These are phyloP conservation scores for Drosophila obscura DNA, from an alignment of 1,140 invertebrate genomes.

Conservation along the genomic window DNA sequence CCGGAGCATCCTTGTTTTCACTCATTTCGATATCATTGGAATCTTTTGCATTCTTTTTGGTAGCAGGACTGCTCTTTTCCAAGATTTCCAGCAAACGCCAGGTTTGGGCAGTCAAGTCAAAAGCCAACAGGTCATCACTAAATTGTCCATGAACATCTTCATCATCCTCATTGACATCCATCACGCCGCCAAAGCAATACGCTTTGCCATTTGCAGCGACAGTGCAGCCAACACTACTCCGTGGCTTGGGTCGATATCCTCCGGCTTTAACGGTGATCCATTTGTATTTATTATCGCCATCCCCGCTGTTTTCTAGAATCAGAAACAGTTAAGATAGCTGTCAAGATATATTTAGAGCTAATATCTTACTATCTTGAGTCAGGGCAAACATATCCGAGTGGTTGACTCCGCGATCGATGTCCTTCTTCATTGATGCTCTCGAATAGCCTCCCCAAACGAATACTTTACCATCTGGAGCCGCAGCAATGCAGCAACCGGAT, in stretches of 20 bases:
- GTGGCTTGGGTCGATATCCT: conserved; percentile 87
- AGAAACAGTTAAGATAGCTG: background rate
- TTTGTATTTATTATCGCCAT: conserved; percentile 87
- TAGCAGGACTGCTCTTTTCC: conserved; percentile 74
- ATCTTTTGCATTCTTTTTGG: conserved; percentile 83
- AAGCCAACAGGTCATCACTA: conserved; percentile 91
- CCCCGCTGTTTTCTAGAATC: conserved; percentile 69
- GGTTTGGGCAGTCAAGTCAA: conserved; percentile 90
- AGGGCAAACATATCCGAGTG: conserved; percentile 94
- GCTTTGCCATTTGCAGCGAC: conserved; percentile 83
- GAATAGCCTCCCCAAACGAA: conserved; percentile 95
- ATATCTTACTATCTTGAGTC: conserved; percentile 87
- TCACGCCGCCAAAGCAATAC: conserved; percentile 90
- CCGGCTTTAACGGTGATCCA: conserved; percentile 89
- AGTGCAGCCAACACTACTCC: conserved; percentile 87
- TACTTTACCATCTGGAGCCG: conserved; percentile 87
- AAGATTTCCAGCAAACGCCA: conserved; percentile 88
- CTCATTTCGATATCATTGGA: conserved; percentile 62
- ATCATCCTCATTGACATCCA: conserved; percentile 92
- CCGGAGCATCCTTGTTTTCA: conserved; percentile 63
- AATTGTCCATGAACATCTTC: conserved; percentile 92
- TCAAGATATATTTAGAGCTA: background rate
- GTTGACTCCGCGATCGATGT: conserved; percentile 91
- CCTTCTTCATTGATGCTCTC: conserved; percentile 90
- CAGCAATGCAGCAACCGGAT: conserved; percentile 90